Base-by-base conservation (phyloP, 2,113 vertebrate genomes). In the Ceyx margarethae region DNA sequence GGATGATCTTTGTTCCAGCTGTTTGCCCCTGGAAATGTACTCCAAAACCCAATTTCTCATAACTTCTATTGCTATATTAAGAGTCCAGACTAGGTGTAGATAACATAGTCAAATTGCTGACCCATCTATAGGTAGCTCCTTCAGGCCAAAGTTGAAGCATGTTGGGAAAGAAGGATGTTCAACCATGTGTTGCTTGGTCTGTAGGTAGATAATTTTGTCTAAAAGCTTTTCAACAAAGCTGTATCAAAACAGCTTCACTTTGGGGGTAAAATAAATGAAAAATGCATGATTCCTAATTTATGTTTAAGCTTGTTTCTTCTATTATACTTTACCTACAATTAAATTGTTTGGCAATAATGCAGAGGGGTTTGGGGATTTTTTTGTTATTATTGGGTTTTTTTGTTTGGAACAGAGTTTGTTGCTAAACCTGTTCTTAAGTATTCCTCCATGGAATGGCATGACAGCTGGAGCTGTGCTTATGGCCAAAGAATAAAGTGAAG, bases 111-210 rank as follows among this genome's bases (percentile, higher is more conserved):
- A 40, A 60, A 83, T 65, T 48, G 42, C 13, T 86, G 31, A 58
- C 15, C 13, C 37, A 85, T 76, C 79, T 81, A 80, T 85, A 89
- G 91, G 81, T 90, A 84, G 76, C 85, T 91, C 76, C 42, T 56
- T 74, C 28, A 69, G 68, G 64, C 66, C 62, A 72, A 53, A 7
- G 73, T 82, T 89, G 76, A 66, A 66, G 40, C 40, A 54, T 72
- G 17, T 42, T 72, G 77, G 62, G 60, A 58, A 37, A 67, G 45
- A 51, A 66, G n/a, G 22, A 31, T 72, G 19, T 25, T 81, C 45
- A 29, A 69, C 28, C 9, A 5, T 21, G 31, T 37, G 48, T 50
- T 86, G 10, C 31, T 61, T 84, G 26, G 35, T 84, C n/a, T 85
- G 15, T 58, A 69, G 40, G 16, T 72, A 74, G 50, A 42, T 58